phyloP scores from a whole-genome alignment of 2,113 vertebrate genomes.

The Petrocephalus microphthalmus region DNA sequence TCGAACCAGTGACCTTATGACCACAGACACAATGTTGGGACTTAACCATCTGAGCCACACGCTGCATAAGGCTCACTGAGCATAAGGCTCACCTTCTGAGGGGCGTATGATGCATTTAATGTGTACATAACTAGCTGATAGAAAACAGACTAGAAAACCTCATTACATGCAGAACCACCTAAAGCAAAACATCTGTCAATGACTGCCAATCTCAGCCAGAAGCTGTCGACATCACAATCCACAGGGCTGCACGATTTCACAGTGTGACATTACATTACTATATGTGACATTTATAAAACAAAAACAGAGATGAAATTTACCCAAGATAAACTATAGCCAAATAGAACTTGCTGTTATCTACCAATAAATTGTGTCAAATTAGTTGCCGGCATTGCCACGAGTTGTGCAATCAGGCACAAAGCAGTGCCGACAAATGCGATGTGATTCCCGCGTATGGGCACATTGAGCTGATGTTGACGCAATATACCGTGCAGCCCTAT shows the following conservation, averaged over 20 bases:
- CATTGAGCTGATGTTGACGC: neutral
- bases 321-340: neutral
- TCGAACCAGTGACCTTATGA: neutral
- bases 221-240: neutral
- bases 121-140: neutral
- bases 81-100: neutral
- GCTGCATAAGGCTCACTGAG: neutral
- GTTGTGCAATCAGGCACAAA: neutral
- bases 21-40: neutral
- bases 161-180: neutral
- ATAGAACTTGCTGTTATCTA: neutral
- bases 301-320: neutral
- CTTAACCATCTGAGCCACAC: neutral
- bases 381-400: neutral
- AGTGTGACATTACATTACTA: neutral
- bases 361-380: neutral
- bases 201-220: neutral
- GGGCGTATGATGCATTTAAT: neutral
- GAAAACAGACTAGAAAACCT: neutral
- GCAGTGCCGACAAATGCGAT: neutral
- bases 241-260: neutral
- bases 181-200: neutral
- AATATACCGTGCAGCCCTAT: neutral
- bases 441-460: neutral
- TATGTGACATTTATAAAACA: neutral